These are phyloP conservation scores for Drosophila littoralis DNA, from an alignment of 1,140 invertebrate species.

Conservation along the genomic window DNA sequence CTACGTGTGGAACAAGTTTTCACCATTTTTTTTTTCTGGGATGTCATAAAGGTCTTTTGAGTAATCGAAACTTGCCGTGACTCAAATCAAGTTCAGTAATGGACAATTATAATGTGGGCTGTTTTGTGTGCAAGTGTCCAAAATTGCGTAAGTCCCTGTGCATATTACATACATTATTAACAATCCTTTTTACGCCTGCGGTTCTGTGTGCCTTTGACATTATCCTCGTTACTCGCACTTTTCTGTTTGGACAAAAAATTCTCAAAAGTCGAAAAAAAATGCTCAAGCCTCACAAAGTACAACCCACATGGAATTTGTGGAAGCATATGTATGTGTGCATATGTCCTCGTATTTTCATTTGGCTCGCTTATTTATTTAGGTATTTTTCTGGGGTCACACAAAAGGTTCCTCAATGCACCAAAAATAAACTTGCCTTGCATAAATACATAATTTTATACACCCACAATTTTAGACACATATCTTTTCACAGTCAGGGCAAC, in stretches of 20 bases:
- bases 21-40: constrained; percentile 8
- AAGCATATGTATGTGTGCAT: no score
- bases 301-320: constrained; percentile 5
- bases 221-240: constrained; percentile 61
- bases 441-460: constrained; percentile 47
- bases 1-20: constrained; percentile 63
- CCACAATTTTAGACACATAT: constrained; percentile 20
- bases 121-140: background rate
- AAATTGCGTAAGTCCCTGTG: constrained; percentile 3
- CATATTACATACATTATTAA: constrained; percentile 4
- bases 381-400: constrained; percentile 1
- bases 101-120: constrained; percentile 27
- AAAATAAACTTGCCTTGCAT: constrained; percentile 36
- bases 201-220: constrained; percentile 47
- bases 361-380: constrained; percentile 58
- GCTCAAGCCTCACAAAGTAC: constrained; percentile 29
- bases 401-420: constrained; percentile 13
- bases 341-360: background rate
- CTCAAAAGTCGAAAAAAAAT: constrained; percentile 15
- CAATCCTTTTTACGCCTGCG: constrained; percentile 6
- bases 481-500: background rate
- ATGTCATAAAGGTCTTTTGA: constrained; percentile 35
- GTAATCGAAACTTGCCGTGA: constrained; percentile 54
- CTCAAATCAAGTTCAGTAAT: constrained; percentile 31
- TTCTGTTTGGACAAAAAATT: constrained; percentile 35